Base-by-base conservation (phyloP, 2,888 invertebrate species). In the Limulus polyphemus region DNA sequence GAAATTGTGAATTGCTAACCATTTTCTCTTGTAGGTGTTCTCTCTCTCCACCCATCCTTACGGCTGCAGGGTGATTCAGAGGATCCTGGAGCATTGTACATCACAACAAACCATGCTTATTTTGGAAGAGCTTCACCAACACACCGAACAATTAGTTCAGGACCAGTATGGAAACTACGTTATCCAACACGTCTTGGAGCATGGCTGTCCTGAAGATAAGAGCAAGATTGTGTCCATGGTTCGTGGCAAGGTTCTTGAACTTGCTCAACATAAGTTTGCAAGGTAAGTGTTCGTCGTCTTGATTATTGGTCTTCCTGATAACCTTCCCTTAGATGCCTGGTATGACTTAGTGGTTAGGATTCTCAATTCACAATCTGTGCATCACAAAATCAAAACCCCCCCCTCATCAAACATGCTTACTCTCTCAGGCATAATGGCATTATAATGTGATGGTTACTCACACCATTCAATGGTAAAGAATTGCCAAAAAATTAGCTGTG, bases 31-130 rank as follows among this genome's bases (percentile, higher is more conserved):
- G 1, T 69, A 80, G 78, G 78, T 80, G 55, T 77, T 73, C 71
- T 71, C 74, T 11, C 72, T 81, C 61, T 80, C 80, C 10, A 78
- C 78, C 9, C 80, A 80, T 69, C 79, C 80, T 3, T 80, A 80
- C 69, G 80, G 81, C 49, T 81, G 81, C 68, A 75, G 80, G 9
- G 81, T 80, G 12, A 80, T 80, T 63, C 80, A 80, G 71, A 75
- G 81, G n/a, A 79, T 81, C 57, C 71, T 80, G 64, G 81, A 80
- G 68, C 78, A 81, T 69, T 80, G 81, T 71, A 75, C 73, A 17
- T 72, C 74, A 17, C 77, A 78, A 57, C 81, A 80, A 72, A 80
- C 78, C 1, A 77, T 81, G 17, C 73, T 78, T 1, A 77, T 81
- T 17, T 73, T 80, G 51, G 77, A 78, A 49, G 79, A 81, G 64